phyloP scores from a whole-genome alignment of 1,140 invertebrate genomes.

The Zaprionus tsacasi region DNA sequence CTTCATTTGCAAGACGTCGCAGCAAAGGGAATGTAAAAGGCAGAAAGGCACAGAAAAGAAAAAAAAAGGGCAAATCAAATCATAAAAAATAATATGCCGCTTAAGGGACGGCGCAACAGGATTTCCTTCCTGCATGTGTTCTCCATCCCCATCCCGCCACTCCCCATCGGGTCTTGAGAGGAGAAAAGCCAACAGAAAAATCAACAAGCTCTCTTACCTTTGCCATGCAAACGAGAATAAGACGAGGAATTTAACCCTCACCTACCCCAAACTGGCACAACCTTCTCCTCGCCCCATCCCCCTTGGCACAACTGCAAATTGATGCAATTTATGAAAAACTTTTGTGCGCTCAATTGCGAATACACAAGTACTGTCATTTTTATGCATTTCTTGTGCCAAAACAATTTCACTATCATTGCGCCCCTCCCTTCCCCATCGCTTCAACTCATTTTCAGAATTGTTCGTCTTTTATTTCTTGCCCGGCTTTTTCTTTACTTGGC shows the following conservation, averaged over 20 bases:
- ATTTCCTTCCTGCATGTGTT: constrained; percentile 58
- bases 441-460: constrained; percentile 37
- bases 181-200: constrained; percentile 47
- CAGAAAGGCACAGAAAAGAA: neutral
- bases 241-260: constrained; percentile 11
- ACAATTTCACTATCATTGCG: constrained; percentile 58
- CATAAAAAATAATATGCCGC: constrained; percentile 79
- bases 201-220: constrained; percentile 67
- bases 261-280: too few species aligned
- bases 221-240: constrained; percentile 44
- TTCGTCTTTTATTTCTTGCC: constrained; percentile 14
- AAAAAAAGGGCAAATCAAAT: constrained; percentile 74
- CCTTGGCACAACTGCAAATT: constrained; percentile 61
- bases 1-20: constrained; percentile 61
- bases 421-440: constrained; percentile 22
- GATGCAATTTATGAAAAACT: constrained; percentile 82
- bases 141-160: neutral
- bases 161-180: neutral
- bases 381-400: constrained; percentile 77
- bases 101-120: constrained; percentile 60
- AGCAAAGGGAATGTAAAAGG: neutral
- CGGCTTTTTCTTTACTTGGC: constrained; percentile 23
- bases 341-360: constrained; percentile 80
- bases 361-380: constrained; percentile 77
- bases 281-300: neutral